Base-by-base conservation (phyloP, 2,113 vertebrate genomes). In the Tetrax tetrax region DNA sequence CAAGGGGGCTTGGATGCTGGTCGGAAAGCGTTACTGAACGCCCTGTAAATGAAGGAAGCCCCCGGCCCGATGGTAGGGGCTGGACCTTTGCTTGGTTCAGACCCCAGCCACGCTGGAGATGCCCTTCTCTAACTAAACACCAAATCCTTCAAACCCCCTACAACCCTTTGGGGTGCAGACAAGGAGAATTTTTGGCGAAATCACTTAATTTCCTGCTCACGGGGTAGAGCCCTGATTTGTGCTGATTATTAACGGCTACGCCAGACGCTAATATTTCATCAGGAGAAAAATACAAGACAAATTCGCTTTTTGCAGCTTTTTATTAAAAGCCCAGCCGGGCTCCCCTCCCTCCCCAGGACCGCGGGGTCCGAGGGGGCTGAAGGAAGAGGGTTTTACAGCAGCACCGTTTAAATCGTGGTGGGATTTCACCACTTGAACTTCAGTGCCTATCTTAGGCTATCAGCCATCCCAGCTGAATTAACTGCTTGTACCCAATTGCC, bases 1-100 rank as follows among this genome's bases (percentile, higher is more conserved):
- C 61, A 29, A 0, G 0, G 1, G 4, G 0, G 10, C 43, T 61
- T 2, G 10, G 60, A 31, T 4, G 1, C 11, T 3, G 22, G 14
- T 33, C 2, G 3, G 4, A 54, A 66, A 56, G 31, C 0, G 8
- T 18, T 47, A 21, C 11, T 27, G 63, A 83, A 48, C 4, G 3
- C 3, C 29, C 3, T 1, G 2, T 23, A 72, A 37, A 64, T 3
- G 0, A 0, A 33, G 12, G 68, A 2, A 70, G 3, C 23, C 3
- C 12, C 12, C 28, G 19, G 10, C 29, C 9, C 15, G 31, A 20
- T 1, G 12, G 21, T 6, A n/a, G 51, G 28, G 25, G 28, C 28
- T 14, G 28, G 50, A 9, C 4, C 24, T 64, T 35, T 3, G 16
- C 17, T 50, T 59, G 18, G 31, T 23, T 5, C 54, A 66, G 24